Percentiles rank a stretch among this genome's conserved stretches.
phyloP scores from a whole-genome alignment of 2,888 invertebrate genomes.

The Acleris emargana region DNA sequence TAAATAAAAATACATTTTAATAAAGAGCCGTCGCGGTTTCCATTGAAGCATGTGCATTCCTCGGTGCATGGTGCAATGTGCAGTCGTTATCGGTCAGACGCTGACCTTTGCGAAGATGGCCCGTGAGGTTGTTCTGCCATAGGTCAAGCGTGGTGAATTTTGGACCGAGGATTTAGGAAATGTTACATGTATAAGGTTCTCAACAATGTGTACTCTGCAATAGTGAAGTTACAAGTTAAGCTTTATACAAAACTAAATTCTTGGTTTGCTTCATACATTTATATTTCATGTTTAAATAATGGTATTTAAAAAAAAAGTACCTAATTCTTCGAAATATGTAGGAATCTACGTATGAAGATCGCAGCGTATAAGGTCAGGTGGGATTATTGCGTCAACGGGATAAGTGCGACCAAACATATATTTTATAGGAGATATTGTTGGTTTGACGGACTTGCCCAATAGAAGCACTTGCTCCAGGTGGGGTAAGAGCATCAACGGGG shows the following conservation, averaged over 20 bases:
- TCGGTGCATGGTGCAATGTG: slow-evolving; percentile 61
- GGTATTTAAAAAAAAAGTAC: no score
- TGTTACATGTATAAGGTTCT: background rate
- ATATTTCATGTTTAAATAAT: no score
- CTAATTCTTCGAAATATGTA: no score
- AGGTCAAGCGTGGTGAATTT: slow-evolving; percentile 17
- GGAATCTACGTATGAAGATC: no score
- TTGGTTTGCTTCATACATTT: no score
- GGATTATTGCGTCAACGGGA: no score
- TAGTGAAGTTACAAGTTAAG: background rate
- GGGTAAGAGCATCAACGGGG: no score
- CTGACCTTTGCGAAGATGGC: slow-evolving; percentile 75
- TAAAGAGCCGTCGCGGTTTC: slow-evolving; percentile 5
- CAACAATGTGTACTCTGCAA: background rate
- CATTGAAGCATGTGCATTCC: slow-evolving; percentile 14
- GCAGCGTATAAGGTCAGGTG: no score
- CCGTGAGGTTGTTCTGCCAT: slow-evolving; percentile 38
- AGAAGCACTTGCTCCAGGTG: no score
- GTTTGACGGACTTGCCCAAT: no score
- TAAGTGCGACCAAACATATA: no score
- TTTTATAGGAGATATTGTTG: no score
- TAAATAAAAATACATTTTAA: background rate
- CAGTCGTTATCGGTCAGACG: slow-evolving; percentile 79
- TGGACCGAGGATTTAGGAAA: slow-evolving; percentile 13
- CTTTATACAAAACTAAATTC: background rate